Conservation (phyloP, 2,888 invertebrate species). For the Plagiodera versicolora region DNA sequence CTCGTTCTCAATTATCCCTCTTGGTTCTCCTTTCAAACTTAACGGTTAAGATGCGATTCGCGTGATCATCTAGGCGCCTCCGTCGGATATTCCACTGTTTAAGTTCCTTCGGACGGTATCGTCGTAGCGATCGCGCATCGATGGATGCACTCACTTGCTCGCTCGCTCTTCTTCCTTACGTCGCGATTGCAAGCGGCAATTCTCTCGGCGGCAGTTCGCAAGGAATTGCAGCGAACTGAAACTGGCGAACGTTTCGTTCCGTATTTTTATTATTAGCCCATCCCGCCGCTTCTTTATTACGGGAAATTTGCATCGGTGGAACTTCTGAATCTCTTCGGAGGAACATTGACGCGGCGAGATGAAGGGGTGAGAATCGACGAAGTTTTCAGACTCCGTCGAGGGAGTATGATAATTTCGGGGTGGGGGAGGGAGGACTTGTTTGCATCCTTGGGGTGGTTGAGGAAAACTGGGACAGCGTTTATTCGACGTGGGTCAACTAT, state of each 20-base stretch:
- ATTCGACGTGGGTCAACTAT: no score
- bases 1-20: not conserved
- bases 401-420: slow-evolving; percentile 23
- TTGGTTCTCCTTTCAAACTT: not conserved
- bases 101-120: no score
- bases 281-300: slow-evolving; percentile 45
- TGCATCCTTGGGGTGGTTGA: not conserved
- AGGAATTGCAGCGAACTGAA: slow-evolving; percentile 37
- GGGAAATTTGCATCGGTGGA: slow-evolving; percentile 43
- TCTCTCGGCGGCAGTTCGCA: slow-evolving; percentile 35
- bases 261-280: slow-evolving; percentile 44
- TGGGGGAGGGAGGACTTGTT: not conserved
- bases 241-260: slow-evolving; percentile 39
- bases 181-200: slow-evolving; percentile 31
- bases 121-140: no score
- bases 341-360: slow-evolving; percentile 28
- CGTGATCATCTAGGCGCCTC: no score
- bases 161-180: slow-evolving; percentile 10
- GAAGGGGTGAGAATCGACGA: slow-evolving; percentile 27
- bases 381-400: slow-evolving; percentile 17
- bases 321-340: slow-evolving; percentile 34
- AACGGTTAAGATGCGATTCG: no score
- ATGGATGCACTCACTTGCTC: slow-evolving; percentile 4
- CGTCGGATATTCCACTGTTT: no score
- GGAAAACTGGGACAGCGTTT: no score